Conservation (phyloP, 2,888 invertebrate species). For the Cremastobaeus sp. region DNA sequence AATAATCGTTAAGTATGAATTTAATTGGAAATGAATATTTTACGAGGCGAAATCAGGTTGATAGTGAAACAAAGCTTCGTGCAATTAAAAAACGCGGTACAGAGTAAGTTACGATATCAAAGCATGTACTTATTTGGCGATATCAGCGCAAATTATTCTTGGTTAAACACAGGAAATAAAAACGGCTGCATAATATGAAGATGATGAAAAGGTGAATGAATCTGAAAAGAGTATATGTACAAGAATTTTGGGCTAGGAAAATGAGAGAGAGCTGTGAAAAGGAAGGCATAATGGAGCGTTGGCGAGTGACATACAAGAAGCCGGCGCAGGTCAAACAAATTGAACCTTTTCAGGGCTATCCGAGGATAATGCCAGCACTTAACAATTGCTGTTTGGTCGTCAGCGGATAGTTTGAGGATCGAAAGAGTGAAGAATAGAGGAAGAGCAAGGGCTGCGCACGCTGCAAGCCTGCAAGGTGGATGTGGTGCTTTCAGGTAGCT, state of each 20-base stretch:
- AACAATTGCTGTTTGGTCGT: conserved; percentile 71
- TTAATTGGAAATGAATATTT: too few relatives aligned
- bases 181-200: too few relatives aligned
- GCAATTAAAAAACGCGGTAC: too few relatives aligned
- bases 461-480: conserved; percentile 51
- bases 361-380: conserved; percentile 71
- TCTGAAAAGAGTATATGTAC: too few relatives aligned
- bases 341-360: conserved; percentile 69
- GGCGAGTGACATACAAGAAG: conserved; percentile 57
- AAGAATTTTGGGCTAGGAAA: conserved; percentile 10
- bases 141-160: too few relatives aligned
- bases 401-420: conserved; percentile 57
- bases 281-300: conserved; percentile 63
- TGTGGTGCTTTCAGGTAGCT: conserved; percentile 59
- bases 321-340: conserved; percentile 70
- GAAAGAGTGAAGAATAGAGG: conserved; percentile 57
- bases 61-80: too few relatives aligned
- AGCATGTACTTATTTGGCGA: too few relatives aligned
- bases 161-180: too few relatives aligned
- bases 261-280: conserved; percentile 36
- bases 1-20: too few relatives aligned
- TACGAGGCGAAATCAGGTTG: too few relatives aligned
- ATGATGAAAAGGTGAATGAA: too few relatives aligned
- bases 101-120: too few relatives aligned
- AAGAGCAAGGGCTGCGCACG: conserved; percentile 41